These are phyloP conservation scores for Strigops habroptila DNA, from an alignment of 2,113 vertebrate species.

Conservation along the genomic window DNA sequence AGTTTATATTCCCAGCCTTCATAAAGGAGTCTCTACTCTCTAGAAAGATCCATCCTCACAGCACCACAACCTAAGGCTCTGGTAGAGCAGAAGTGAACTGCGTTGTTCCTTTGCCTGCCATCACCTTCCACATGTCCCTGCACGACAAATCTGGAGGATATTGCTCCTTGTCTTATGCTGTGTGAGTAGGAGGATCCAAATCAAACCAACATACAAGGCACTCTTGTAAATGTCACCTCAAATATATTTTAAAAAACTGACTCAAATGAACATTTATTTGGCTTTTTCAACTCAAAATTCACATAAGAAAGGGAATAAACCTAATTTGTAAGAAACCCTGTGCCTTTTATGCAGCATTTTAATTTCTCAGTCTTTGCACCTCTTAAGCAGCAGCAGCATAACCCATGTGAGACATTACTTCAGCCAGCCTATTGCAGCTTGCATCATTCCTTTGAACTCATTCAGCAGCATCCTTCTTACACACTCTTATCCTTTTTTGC, in stretches of 20 bases:
- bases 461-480: background rate
- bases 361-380: slow-evolving; percentile 26
- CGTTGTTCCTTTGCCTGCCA: background rate
- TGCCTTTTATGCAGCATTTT: background rate
- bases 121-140: background rate
- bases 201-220: background rate
- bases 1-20: background rate
- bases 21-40: background rate
- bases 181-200: background rate
- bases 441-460: background rate
- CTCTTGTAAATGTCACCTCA: background rate
- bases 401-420: background rate
- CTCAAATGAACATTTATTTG: background rate
- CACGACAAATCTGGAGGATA: background rate
- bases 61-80: background rate
- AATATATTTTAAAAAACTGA: background rate
- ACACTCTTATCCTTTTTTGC: background rate
- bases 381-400: background rate
- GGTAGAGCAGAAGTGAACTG: background rate
- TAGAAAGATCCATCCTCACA: background rate
- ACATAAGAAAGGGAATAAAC: background rate
- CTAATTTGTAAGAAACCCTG: background rate
- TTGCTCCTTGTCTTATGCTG: background rate
- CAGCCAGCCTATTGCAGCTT: background rate
- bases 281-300: background rate